Percentiles rank a stretch among this genome's conserved stretches.
Evolutionary conservation across 2,888 invertebrate species (phyloP).

Genomic region (Ormyrus rosae): DNA sequence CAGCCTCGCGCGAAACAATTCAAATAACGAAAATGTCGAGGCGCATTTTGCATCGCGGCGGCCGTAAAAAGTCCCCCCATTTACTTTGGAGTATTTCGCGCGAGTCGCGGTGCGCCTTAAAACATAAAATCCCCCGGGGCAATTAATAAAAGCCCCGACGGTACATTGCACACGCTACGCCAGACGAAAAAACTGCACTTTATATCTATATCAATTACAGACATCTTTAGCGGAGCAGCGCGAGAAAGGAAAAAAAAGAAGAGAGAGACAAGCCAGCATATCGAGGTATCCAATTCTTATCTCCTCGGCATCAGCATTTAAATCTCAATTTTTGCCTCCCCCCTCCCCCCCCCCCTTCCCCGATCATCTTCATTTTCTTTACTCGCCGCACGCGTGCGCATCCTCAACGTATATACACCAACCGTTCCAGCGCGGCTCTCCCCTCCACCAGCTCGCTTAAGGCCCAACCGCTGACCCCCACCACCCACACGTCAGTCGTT

Average conservation of each 20-base stretch:
- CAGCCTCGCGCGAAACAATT: no score
- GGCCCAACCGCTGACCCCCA: neutral
- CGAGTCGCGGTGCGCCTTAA: no score
- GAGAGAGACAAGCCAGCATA: neutral
- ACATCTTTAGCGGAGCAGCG: neutral
- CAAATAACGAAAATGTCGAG: no score
- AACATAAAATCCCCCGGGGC: no score
- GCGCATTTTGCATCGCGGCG: neutral
- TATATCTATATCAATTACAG: slow-evolving; percentile 14
- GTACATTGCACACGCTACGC: no score
- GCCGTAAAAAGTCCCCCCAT: no score
- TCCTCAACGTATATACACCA: neutral
- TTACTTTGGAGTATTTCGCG: no score
- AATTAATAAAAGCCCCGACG: no score
- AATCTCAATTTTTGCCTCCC: slow-evolving; percentile 37
- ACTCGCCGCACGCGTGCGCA: neutral
- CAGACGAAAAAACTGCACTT: neutral
- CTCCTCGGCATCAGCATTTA: slow-evolving; percentile 23
- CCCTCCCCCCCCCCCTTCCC: slow-evolving; percentile 1
- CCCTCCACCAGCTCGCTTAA: neutral
- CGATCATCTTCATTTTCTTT: slow-evolving; percentile 45
- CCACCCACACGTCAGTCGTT: neutral
- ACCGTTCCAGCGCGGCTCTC: neutral
- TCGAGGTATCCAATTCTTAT: neutral
- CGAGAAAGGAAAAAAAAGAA: neutral